A percentile compares a stretch with the other conserved stretches of the same genome.
These are phyloP conservation scores for Abrostola tripartita DNA, from an alignment of 2,888 invertebrate species.

Conservation along the genomic window DNA sequence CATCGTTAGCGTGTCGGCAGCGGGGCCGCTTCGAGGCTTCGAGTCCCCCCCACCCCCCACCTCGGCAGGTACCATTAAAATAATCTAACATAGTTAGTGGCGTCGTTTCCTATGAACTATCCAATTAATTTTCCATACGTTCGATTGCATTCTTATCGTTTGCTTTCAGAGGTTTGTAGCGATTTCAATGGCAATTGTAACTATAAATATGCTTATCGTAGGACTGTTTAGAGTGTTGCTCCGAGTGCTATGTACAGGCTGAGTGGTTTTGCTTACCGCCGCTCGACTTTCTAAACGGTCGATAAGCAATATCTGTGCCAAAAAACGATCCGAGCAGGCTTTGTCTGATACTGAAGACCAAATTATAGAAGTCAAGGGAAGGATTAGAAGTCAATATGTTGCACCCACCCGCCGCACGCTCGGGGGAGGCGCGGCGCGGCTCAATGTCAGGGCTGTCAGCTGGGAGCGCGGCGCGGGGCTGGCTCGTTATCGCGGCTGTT, in stretches of 20 bases:
- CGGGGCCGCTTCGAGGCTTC: neutral
- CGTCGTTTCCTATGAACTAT: constrained; percentile 26
- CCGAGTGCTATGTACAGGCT: constrained; percentile 17
- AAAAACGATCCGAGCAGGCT: constrained; percentile 13
- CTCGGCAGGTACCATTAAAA: constrained; percentile 14
- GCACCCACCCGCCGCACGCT: neutral
- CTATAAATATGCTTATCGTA: constrained; percentile 56
- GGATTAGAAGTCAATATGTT: neutral
- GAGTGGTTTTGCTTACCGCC: constrained; percentile 20
- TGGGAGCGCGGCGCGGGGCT: constrained; percentile 27
- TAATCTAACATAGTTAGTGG: constrained; percentile 7
- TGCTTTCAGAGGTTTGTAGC: constrained; percentile 26
- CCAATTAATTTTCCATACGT: constrained; percentile 48
- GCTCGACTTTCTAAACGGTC: constrained; percentile 41
- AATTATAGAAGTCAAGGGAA: constrained; percentile 2
- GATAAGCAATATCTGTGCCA: constrained; percentile 32
- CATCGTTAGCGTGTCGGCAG: constrained; percentile 46
- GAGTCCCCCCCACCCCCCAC: neutral
- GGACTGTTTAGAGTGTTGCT: constrained; percentile 17
- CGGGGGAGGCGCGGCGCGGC: constrained; percentile 1
- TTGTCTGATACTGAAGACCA: constrained; percentile 7
- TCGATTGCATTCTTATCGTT: constrained; percentile 49
- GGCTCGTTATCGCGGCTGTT: constrained; percentile 55
- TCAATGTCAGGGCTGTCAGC: constrained; percentile 53
- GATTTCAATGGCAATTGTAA: constrained; percentile 52